Evolutionary conservation across 2,888 invertebrate species (phyloP).

Genomic region (Trissoscelio sp.): DNA sequence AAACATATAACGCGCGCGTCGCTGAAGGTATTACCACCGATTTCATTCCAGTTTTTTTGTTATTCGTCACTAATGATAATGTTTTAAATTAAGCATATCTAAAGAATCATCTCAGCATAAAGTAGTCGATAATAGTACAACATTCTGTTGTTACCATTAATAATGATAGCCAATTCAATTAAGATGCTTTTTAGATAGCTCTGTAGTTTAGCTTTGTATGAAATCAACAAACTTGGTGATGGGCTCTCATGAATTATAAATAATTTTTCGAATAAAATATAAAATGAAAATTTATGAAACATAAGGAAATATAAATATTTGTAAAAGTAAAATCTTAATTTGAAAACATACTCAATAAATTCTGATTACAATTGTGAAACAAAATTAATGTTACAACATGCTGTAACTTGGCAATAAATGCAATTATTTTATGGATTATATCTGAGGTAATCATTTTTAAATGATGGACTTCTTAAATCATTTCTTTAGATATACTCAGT

Average conservation of each 20-base stretch:
- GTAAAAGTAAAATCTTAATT: background rate
- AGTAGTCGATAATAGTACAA: conserved; percentile 18
- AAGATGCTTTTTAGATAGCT: conserved; percentile 5
- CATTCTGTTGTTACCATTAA: no score
- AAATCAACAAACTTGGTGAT: background rate
- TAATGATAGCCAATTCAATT: no score
- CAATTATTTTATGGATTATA: no score
- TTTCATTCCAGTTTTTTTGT: conserved; percentile 56
- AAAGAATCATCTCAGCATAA: conserved; percentile 16
- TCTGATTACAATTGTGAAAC: background rate
- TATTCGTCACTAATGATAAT: conserved; percentile 35
- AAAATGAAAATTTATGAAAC: no score
- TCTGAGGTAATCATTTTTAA: background rate
- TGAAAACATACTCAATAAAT: conserved; percentile 4
- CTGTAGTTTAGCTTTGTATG: conserved; percentile 18
- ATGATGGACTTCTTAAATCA: background rate
- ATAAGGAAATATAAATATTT: background rate
- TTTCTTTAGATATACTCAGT: background rate
- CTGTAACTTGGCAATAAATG: conserved; percentile 26
- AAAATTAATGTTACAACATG: conserved; percentile 16
- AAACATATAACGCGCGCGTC: conserved; percentile 77
- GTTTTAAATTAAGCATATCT: conserved; percentile 11
- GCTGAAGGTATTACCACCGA: conserved; percentile 79
- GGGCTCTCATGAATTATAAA: background rate
- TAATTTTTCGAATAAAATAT: no score